Percentiles rank a stretch among this genome's conserved stretches.
Conservation (phyloP, 2,888 invertebrate species). For the Allolobophora icterica region DNA sequence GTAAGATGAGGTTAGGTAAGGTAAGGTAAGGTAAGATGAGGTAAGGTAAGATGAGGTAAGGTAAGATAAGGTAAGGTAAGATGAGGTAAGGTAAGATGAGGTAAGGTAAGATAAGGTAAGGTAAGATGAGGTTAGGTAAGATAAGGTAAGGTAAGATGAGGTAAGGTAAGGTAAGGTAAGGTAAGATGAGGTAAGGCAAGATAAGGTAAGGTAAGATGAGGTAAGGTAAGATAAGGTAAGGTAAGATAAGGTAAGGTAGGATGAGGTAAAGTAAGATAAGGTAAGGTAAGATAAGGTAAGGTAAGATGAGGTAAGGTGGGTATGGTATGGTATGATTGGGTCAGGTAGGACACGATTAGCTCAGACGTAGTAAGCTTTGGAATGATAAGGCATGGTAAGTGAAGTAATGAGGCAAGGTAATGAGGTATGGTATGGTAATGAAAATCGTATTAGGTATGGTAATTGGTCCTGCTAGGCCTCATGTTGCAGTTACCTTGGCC, state of each 20-base stretch:
- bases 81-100: too few relatives aligned
- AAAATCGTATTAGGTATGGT: too few relatives aligned
- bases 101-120: conserved; percentile 6
- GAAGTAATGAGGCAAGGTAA: background rate
- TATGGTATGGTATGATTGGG: too few relatives aligned
- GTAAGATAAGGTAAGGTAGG: conserved; percentile 14
- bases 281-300: conserved; percentile 6
- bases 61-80: conserved; percentile 14
- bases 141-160: background rate
- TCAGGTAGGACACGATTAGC: too few relatives aligned
- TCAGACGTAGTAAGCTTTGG: too few relatives aligned
- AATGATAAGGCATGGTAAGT: background rate
- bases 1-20: too few relatives aligned
- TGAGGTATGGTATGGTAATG: too few relatives aligned
- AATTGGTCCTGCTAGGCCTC: background rate
- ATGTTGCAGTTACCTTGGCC: background rate
- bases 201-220: conserved; percentile 19
- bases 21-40: conserved; percentile 19
- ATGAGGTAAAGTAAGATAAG: too few relatives aligned
- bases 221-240: background rate
- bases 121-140: too few relatives aligned
- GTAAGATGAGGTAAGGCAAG: too few relatives aligned
- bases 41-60: background rate
- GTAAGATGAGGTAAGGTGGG: too few relatives aligned
- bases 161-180: conserved; percentile 8